These are phyloP conservation scores for Manis javanica DNA, from an alignment of 2,797 vertebrate species.

Conservation along the genomic window DNA sequence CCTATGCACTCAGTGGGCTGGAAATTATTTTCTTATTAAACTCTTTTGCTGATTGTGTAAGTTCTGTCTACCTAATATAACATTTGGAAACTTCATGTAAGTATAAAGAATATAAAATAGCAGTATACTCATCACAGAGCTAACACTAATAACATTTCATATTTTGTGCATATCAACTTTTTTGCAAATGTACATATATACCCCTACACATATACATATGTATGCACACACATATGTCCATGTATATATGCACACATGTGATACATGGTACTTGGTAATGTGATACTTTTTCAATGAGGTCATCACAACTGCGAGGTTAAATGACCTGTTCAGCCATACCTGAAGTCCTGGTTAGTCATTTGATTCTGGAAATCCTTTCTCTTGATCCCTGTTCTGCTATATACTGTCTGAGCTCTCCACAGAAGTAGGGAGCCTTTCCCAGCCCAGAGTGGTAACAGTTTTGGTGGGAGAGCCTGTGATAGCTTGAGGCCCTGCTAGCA, in stretches of 20 bases:
- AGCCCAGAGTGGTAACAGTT: background rate
- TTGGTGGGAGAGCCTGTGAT: slow-evolving; percentile 8
- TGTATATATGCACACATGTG: background rate
- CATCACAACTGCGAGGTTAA: background rate
- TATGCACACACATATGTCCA: background rate
- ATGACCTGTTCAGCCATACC: background rate
- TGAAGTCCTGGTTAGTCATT: background rate
- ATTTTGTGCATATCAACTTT: background rate
- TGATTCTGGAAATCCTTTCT: background rate
- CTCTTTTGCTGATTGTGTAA: background rate
- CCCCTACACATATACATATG: no score
- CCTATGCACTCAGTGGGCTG: background rate
- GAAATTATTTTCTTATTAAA: background rate
- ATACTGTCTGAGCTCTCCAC: background rate
- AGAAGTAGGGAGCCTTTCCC: background rate
- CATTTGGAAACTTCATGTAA: background rate
- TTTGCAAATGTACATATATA: no score
- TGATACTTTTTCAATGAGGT: background rate
- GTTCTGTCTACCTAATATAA: background rate
- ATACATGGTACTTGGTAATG: background rate
- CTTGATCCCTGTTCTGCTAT: background rate
- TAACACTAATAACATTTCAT: background rate
- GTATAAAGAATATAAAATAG: background rate
- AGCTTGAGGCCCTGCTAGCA: background rate
- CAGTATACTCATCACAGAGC: background rate